Evolutionary conservation across 2,797 vertebrate species (phyloP).

Genomic region (Sorex maritimensis): DNA sequence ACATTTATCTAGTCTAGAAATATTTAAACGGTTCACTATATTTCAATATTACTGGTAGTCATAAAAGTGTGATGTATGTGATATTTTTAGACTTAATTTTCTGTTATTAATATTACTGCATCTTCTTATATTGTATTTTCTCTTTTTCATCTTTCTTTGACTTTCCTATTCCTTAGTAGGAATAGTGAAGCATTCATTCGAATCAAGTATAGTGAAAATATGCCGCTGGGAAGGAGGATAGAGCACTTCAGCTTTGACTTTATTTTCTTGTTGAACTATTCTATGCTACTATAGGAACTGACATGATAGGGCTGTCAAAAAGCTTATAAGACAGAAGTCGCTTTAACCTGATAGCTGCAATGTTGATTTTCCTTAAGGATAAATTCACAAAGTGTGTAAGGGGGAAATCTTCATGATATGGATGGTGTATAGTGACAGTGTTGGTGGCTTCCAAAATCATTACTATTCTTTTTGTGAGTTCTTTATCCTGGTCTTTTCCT

Average conservation of each 20-base stretch:
- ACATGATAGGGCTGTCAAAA: slow-evolving; percentile 89
- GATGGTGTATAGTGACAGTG: slow-evolving; percentile 7
- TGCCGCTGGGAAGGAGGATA: slow-evolving; percentile 88
- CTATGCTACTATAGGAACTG: slow-evolving; percentile 87
- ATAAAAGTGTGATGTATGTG: slow-evolving; percentile 62
- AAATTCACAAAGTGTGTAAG: slow-evolving; percentile 83
- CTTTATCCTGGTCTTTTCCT: slow-evolving; percentile 65
- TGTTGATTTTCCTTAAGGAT: slow-evolving; percentile 80
- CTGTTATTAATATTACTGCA: slow-evolving; percentile 82
- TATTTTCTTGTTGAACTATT: slow-evolving; percentile 88
- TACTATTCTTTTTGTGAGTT: slow-evolving; percentile 71
- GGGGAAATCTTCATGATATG: slow-evolving; percentile 81
- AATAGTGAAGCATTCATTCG: slow-evolving; percentile 88
- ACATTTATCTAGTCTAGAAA: background rate
- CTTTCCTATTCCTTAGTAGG: slow-evolving; percentile 80
- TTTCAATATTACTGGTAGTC: slow-evolving; percentile 85
- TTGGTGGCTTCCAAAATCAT: background rate
- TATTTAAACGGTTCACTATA: slow-evolving; percentile 79
- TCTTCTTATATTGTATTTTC: slow-evolving; percentile 85
- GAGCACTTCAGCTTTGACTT: slow-evolving; percentile 88
- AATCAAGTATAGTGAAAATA: slow-evolving; percentile 85
- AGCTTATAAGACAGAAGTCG: slow-evolving; percentile 87
- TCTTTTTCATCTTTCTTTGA: slow-evolving; percentile 88
- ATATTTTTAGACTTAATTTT: slow-evolving; percentile 79
- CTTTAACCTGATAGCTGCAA: slow-evolving; percentile 87